These are phyloP conservation scores for Calcarius lapponicus DNA, from an alignment of 2,797 vertebrate species.

Conservation along the genomic window DNA sequence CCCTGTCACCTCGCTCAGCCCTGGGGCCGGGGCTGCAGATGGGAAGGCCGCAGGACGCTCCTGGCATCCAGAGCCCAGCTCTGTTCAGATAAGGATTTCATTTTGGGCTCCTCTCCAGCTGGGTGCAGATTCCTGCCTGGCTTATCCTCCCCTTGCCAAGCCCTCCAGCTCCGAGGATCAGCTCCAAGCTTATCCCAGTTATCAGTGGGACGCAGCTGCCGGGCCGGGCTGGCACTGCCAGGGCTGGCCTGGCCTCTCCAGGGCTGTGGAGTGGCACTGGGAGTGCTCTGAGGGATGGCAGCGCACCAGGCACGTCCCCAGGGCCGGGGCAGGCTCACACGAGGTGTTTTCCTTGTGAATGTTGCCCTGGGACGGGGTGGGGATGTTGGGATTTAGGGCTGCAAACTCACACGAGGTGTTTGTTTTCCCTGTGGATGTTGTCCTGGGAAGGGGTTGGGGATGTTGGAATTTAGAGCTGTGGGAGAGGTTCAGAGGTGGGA, in stretches of 20 bases:
- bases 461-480: background rate
- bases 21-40: background rate
- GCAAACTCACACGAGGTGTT: accelerated
- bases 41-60: background rate
- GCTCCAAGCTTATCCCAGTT: background rate
- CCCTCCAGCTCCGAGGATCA: background rate
- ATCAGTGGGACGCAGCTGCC: background rate
- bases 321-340: accelerated
- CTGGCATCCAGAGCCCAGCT: background rate
- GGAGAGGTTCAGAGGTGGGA: background rate
- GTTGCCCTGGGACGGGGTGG: background rate
- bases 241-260: accelerated
- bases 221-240: background rate
- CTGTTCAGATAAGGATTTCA: conserved; percentile 6
- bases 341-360: background rate
- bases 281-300: background rate
- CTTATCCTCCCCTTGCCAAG: background rate
- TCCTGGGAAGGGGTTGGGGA: background rate
- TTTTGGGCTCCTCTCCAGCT: conserved; percentile 30
- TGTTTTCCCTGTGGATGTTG: background rate
- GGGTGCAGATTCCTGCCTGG: background rate
- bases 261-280: background rate
- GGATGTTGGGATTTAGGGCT: too few species aligned
- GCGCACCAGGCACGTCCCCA: background rate
- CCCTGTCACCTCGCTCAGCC: accelerated